Evolutionary conservation across 2,797 vertebrate species (phyloP).

Genomic region (Hoplostethus mediterraneus): DNA sequence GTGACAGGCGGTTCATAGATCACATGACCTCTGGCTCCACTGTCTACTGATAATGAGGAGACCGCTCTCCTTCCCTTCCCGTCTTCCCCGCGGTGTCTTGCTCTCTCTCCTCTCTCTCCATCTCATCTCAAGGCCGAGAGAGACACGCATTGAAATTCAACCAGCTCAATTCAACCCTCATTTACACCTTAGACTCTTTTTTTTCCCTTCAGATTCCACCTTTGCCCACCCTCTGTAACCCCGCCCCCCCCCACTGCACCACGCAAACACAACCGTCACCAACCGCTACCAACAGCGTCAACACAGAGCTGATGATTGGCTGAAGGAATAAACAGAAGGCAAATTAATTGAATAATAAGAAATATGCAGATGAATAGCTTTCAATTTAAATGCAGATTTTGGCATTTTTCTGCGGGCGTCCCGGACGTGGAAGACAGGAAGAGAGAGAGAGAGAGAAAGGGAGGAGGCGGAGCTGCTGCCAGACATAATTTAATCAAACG

Average conservation of each 20-base stretch:
- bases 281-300: not conserved
- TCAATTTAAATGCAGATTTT: constrained; percentile 87
- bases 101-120: not conserved
- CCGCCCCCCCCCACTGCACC: not conserved
- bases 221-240: not conserved
- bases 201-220: constrained; percentile 3
- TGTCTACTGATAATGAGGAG: constrained; percentile 60
- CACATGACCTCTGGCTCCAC: constrained; percentile 61
- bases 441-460: constrained; percentile 6
- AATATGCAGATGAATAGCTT: constrained; percentile 80
- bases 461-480: constrained; percentile 6
- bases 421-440: constrained; percentile 28
- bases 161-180: constrained; percentile 12
- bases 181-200: constrained; percentile 27
- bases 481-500: constrained; percentile 51
- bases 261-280: not conserved
- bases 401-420: constrained; percentile 73
- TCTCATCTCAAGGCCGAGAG: not conserved
- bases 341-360: constrained; percentile 80
- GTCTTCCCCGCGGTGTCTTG: not conserved
- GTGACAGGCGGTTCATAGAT: constrained; percentile 66
- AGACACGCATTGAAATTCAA: constrained; percentile 2
- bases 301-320: constrained; percentile 53
- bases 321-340: constrained; percentile 34
- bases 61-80: constrained; percentile 6